phyloP scores from a whole-genome alignment of 2,113 vertebrate genomes.

The Platycercus adscitus region DNA sequence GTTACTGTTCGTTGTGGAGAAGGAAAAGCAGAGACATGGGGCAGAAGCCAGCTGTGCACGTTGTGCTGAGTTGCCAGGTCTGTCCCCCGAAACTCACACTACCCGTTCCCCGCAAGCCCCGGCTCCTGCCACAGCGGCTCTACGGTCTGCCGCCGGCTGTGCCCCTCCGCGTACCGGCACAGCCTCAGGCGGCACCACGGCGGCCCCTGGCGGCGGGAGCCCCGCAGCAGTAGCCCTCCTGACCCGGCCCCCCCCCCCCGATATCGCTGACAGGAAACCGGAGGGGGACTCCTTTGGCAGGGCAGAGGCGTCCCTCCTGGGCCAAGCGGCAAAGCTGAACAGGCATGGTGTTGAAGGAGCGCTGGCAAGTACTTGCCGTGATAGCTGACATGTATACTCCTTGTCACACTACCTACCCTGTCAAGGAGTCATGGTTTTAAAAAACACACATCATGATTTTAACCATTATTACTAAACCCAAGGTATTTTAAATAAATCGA shows the following conservation, averaged over 20 bases:
- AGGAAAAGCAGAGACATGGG: accelerated
- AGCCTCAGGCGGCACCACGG: not conserved
- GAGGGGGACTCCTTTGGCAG: accelerated
- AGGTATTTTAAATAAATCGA: not conserved
- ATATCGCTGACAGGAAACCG: accelerated
- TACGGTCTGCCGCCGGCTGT: too few relatives aligned
- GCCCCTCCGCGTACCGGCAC: not conserved
- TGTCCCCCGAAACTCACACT: accelerated
- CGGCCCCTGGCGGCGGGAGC: not conserved
- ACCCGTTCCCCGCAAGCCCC: not conserved
- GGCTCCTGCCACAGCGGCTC: not conserved
- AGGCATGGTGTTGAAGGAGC: not conserved
- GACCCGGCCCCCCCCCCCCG: too few relatives aligned
- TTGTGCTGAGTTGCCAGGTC: not conserved
- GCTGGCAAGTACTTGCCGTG: accelerated
- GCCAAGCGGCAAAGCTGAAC: accelerated
- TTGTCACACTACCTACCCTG: accelerated
- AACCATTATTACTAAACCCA: not conserved
- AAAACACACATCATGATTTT: accelerated
- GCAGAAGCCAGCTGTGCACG: accelerated
- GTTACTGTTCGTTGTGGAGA: accelerated
- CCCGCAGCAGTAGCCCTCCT: too few relatives aligned
- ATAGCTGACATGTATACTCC: accelerated
- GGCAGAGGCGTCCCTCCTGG: not conserved
- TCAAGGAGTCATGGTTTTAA: accelerated